Percentiles rank a stretch among this genome's conserved stretches.
Conservation (phyloP, 2,113 vertebrate species). For the Peromyscus polionotus region DNA sequence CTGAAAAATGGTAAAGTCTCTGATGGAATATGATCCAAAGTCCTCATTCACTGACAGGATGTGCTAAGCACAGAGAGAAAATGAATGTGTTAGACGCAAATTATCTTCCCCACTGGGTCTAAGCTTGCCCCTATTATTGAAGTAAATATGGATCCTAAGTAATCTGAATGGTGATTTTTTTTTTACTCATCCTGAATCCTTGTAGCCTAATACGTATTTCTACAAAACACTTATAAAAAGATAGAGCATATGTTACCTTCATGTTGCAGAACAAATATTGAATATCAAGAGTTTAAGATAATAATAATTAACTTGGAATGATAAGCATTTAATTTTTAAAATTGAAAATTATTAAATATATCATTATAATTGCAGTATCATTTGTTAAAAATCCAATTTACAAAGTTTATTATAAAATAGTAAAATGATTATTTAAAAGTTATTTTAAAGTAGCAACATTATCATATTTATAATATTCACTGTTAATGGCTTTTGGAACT, state of each 20-base stretch:
- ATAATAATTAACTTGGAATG: background rate
- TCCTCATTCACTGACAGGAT: background rate
- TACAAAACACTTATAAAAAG: background rate
- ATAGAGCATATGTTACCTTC: background rate
- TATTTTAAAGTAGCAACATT: background rate
- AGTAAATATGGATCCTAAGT: background rate
- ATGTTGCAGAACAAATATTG: background rate
- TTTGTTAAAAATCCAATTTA: background rate
- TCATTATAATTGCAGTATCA: background rate
- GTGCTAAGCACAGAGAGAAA: background rate
- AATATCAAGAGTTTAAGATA: background rate
- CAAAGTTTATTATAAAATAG: background rate
- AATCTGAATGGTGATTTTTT: background rate
- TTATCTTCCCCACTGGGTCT: background rate
- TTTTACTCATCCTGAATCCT: background rate
- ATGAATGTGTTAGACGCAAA: background rate
- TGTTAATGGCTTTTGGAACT: background rate
- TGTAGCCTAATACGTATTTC: background rate
- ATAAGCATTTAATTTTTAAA: background rate
- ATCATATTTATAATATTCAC: slow-evolving; percentile 11
- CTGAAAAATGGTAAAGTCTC: slow-evolving; percentile 5
- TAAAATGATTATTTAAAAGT: background rate
- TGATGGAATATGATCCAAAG: background rate
- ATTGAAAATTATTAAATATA: background rate
- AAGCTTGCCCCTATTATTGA: slow-evolving; percentile 1